phyloP scores from a whole-genome alignment of 2,888 invertebrate species.

The Linyphia triangularis region DNA sequence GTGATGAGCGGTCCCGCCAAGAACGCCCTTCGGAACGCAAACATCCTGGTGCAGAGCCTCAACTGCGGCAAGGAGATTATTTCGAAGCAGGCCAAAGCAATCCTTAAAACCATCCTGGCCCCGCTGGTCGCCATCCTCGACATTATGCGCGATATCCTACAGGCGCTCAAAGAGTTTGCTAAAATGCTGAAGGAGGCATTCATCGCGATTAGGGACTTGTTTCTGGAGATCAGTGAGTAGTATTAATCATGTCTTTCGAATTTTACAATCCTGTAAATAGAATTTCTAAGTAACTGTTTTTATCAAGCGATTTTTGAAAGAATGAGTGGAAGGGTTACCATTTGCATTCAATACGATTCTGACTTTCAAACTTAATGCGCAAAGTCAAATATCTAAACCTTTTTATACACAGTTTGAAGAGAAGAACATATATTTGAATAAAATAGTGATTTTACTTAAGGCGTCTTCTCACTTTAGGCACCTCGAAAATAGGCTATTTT shows the following conservation, averaged over 20 bases:
- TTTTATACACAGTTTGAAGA: too few species aligned
- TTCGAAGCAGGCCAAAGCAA: constrained; percentile 64
- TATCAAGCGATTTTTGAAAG: neutral
- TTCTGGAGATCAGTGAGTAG: constrained; percentile 70
- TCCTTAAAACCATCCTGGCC: constrained; percentile 55
- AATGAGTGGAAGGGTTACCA: neutral
- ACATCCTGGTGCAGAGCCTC: constrained; percentile 61
- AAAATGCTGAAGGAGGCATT: constrained; percentile 68
- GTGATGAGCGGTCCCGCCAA: constrained; percentile 71
- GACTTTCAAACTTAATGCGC: neutral
- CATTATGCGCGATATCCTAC: constrained; percentile 51
- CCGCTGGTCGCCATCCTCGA: constrained; percentile 66
- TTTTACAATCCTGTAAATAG: too few species aligned
- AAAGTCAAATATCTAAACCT: too few species aligned
- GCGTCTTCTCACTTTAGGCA: too few species aligned
- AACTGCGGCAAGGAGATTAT: constrained; percentile 70
- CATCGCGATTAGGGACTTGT: constrained; percentile 66
- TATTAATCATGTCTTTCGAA: neutral
- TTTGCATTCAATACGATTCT: neutral
- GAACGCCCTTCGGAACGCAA: constrained; percentile 64
- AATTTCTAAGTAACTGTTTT: too few species aligned
- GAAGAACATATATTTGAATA: too few species aligned
- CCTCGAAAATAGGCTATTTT: too few species aligned
- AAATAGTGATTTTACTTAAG: too few species aligned
- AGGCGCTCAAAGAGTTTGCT: constrained; percentile 63